Conservation (phyloP, 2,113 vertebrate species). For the Cyprinodon brontotheroides region DNA sequence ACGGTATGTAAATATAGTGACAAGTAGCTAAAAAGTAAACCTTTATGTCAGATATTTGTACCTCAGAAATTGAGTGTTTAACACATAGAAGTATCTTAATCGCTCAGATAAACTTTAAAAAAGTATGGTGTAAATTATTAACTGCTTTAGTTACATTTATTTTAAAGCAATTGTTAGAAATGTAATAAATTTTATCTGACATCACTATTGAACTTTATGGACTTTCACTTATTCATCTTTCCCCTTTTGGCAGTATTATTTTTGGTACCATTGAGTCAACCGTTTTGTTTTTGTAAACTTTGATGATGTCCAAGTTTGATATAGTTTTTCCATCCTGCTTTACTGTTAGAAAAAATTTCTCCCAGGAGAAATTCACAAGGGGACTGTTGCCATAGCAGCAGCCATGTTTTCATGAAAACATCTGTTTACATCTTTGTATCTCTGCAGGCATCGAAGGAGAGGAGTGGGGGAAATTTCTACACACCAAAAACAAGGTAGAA, state of each 20-base stretch:
- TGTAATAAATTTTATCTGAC: neutral
- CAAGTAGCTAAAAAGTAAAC: neutral
- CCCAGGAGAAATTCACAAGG: slow-evolving; percentile 29
- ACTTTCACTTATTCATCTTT: neutral
- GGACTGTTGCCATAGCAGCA: slow-evolving; percentile 32
- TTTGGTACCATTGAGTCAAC: neutral
- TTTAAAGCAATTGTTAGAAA: neutral
- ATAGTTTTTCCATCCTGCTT: slow-evolving; percentile 43
- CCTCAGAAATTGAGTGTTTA: neutral
- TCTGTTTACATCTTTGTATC: slow-evolving; percentile 42
- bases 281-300: neutral
- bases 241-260: neutral
- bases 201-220: neutral
- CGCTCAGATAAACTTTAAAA: neutral
- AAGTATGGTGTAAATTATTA: neutral
- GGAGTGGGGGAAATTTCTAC: slow-evolving; percentile 99
- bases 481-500: slow-evolving; percentile 97
- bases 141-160: neutral
- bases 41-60: neutral
- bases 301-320: slow-evolving; percentile 26
- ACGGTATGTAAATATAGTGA: neutral
- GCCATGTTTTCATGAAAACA: slow-evolving; percentile 27
- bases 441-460: slow-evolving; percentile 89
- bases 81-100: neutral
- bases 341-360: slow-evolving; percentile 24